These are phyloP conservation scores for Phrynocephalus versicolor DNA, from an alignment of 2,113 vertebrate genomes.

Conservation along the genomic window DNA sequence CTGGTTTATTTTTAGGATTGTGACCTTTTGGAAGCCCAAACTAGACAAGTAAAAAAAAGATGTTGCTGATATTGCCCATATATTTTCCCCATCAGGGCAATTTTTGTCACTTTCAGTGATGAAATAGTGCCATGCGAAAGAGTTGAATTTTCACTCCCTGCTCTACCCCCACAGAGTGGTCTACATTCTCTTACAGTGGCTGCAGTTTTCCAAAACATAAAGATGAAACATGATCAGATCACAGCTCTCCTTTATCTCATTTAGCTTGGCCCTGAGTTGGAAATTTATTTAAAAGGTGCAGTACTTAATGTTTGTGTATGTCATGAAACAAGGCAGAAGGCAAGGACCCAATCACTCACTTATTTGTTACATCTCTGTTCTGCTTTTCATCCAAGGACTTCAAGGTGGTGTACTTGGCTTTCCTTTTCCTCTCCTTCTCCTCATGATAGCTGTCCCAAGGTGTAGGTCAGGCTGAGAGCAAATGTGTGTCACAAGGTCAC, in stretches of 20 bases:
- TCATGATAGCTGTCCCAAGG: no score
- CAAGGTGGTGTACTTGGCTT: no score
- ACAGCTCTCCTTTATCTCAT: neutral
- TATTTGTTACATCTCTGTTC: no score
- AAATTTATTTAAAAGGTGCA: neutral
- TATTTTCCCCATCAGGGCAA: neutral
- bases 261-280: neutral
- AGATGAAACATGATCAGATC: neutral
- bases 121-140: neutral
- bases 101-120: neutral
- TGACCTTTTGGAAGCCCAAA: neutral
- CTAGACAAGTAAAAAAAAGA: neutral
- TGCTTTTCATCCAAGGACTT: no score
- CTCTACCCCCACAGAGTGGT: neutral
- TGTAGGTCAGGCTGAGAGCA: no score
- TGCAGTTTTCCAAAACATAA: neutral
- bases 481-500: no score
- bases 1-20: neutral
- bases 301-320: no score
- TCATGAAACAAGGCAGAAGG: no score
- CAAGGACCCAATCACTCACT: no score
- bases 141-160: no score
- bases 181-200: neutral
- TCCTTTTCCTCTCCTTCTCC: no score
- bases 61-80: no score